These are phyloP conservation scores for Fistularia tabacaria DNA, from an alignment of 2,797 vertebrate species.

Conservation along the genomic window DNA sequence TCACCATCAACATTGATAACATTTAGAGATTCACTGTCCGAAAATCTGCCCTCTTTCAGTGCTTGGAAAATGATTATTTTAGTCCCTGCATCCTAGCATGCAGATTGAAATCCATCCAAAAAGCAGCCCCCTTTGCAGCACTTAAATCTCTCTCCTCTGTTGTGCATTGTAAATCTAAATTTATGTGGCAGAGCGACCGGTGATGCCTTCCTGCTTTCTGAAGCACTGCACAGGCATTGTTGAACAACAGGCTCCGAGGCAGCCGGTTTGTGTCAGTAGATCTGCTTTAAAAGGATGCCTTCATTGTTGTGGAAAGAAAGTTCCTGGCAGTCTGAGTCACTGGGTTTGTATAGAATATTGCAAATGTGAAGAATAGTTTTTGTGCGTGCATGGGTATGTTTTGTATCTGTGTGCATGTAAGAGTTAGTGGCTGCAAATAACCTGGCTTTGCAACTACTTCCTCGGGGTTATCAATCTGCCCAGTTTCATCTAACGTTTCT, in stretches of 20 bases:
- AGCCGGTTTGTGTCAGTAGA: conserved; percentile 67
- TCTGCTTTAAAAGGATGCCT: conserved; percentile 60
- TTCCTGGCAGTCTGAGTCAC: conserved; percentile 67
- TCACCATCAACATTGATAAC: too few relatives aligned
- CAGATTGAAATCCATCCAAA: conserved; percentile 1
- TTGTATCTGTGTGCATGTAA: conserved; percentile 58
- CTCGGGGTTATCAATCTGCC: conserved; percentile 67
- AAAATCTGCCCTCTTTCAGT: too few relatives aligned
- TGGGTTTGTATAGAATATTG: conserved; percentile 47
- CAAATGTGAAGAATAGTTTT: conserved; percentile 43
- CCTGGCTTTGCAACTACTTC: conserved; percentile 62
- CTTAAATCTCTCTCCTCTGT: conserved; percentile 19
- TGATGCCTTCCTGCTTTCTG: conserved; percentile 31
- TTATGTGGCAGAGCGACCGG: conserved; percentile 38
- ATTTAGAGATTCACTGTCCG: too few relatives aligned
- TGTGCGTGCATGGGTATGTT: conserved; percentile 19
- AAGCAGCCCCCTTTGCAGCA: conserved; percentile 14
- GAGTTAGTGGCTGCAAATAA: conserved; percentile 68
- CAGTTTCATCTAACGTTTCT: conserved; percentile 46
- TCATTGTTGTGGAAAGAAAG: conserved; percentile 66
- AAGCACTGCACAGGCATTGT: conserved; percentile 48
- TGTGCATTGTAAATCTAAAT: conserved; percentile 30
- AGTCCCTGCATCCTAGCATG: too few relatives aligned
- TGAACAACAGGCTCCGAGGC: conserved; percentile 38
- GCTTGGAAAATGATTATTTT: too few relatives aligned